Conservation (phyloP, 2,888 invertebrate species). For the Drosophila hawaiiensis region DNA sequence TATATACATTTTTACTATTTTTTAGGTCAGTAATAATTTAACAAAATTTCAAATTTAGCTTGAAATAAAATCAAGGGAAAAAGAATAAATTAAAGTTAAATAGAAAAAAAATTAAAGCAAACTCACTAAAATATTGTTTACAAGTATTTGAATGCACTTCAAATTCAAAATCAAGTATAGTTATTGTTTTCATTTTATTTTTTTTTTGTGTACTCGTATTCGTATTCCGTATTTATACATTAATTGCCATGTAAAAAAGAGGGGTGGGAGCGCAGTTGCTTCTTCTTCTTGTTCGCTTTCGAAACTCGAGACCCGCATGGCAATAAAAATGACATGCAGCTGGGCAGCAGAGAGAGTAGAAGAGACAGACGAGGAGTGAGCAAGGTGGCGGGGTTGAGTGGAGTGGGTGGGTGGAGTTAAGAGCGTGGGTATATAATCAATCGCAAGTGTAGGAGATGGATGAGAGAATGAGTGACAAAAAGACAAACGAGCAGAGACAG, state of each 20-base stretch:
- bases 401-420: slow-evolving; percentile 35
- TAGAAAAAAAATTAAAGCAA: not conserved
- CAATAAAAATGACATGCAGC: slow-evolving; percentile 47
- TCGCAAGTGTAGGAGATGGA: slow-evolving; percentile 43
- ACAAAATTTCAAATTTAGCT: not conserved
- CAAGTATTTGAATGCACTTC: not conserved
- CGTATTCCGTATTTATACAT: slow-evolving; percentile 47
- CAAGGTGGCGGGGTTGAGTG: not conserved
- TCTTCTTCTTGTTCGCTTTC: slow-evolving; percentile 40
- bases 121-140: not conserved
- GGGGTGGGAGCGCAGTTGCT: slow-evolving; percentile 11
- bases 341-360: not conserved
- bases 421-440: slow-evolving; percentile 71
- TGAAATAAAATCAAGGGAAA: not conserved
- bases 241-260: slow-evolving; percentile 62
- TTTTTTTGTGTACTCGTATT: slow-evolving; percentile 10
- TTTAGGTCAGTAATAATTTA: not conserved
- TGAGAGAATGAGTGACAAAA: slow-evolving; percentile 52
- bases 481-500: slow-evolving; percentile 9
- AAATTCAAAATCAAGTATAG: not conserved
- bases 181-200: not conserved
- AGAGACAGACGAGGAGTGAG: not conserved
- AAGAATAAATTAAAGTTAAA: not conserved
- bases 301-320: slow-evolving; percentile 66
- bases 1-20: not conserved